Conservation (phyloP, 2,113 vertebrate species). For the Edolisoma coerulescens region DNA sequence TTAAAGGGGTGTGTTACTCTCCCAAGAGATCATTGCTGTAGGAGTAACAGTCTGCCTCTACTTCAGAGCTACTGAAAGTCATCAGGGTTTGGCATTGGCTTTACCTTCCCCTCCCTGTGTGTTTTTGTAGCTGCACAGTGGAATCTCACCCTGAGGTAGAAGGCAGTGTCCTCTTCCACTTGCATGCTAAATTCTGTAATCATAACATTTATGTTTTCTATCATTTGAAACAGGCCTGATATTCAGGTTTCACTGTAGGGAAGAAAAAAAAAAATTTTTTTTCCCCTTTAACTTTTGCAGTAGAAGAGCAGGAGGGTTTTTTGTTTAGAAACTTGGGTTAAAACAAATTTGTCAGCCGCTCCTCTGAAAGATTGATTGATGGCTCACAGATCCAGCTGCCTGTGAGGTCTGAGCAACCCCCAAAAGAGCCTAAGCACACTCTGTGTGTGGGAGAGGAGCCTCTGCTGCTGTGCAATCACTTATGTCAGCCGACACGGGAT, state of each 20-base stretch:
- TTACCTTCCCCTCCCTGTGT: background rate
- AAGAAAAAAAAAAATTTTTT: rapidly evolving
- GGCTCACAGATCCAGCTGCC: constrained; percentile 12
- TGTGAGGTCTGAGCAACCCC: constrained; percentile 60
- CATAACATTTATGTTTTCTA: background rate
- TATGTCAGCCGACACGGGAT: background rate
- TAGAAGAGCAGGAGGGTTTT: background rate
- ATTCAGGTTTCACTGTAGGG: background rate
- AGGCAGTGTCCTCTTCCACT: background rate
- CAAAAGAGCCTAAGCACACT: background rate
- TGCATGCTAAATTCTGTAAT: background rate
- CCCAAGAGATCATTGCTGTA: background rate
- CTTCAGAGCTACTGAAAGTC: background rate
- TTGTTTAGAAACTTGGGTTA: background rate
- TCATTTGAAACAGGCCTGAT: background rate
- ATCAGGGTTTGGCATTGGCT: background rate
- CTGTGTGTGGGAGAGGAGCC: constrained; percentile 20
- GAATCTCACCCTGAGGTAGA: background rate
- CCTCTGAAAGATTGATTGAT: background rate
- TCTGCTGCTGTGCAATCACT: background rate
- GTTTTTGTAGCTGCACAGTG: background rate
- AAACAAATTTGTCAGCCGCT: background rate
- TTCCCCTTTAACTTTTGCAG: background rate
- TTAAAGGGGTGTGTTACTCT: background rate
- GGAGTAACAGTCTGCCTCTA: background rate